Evolutionary conservation across 2,113 vertebrate species (phyloP), one percentile per base, ranked within the genome.

Genomic region (Oriolus oriolus): DNA sequence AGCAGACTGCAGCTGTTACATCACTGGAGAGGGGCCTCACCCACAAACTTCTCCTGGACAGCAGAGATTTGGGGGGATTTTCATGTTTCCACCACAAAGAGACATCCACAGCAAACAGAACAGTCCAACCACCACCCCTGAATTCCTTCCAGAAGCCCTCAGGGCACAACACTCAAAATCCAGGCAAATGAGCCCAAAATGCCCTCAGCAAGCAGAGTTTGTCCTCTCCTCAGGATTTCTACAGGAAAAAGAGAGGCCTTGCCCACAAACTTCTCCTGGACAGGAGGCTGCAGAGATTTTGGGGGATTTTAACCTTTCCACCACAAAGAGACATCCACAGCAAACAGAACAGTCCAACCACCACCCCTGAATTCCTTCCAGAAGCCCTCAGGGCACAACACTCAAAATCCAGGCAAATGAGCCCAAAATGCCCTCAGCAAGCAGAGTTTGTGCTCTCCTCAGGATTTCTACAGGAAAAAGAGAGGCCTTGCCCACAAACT

Each of bases 41-140:
- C 45, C 30, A 41, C 12, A 20, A 79, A 57, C 12, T 42, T 24
- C 73, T 76, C 66, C 39, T 15, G 31, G 53, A 11, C 12, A 13
- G 30, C 12, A 8, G 39, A 28, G 31, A 57, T 61, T 44, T 19
- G 4, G 37, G 33, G 35, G 16, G 24, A 15, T 76, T 66, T 35
- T 41, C 41, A 19, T 16, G 2, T 66, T 66, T 54, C 27, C 50
- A 5, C 18, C 59, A 42, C 9, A 21, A 45, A 56, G 12, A 35
- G 5, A 59, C 4, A 4, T 5, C 3, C 22, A 41, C 28, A 21
- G 1, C 1, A 47, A 56, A 20, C 3, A 35, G 5, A 68, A 22
- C 2, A 21, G 3, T 11, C 30, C 59, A 22, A 3, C 4, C 18
- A 60, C 27, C 13, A 11, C 0, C 26, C 3, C 3, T 35, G 16